Evolutionary conservation across 1,140 invertebrate species (phyloP).

Genomic region (Drosophila littoralis): DNA sequence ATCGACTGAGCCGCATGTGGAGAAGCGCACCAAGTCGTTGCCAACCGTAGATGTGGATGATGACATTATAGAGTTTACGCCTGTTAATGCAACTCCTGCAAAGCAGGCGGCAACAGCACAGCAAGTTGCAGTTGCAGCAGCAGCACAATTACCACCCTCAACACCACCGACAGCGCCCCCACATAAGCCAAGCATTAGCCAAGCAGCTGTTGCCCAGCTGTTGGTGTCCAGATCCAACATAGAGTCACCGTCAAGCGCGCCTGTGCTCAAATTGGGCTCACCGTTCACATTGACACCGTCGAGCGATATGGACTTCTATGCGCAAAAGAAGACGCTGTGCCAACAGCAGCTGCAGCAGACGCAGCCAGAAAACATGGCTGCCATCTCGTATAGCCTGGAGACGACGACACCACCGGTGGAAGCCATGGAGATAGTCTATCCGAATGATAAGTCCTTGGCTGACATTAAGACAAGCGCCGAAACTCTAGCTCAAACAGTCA

Average conservation of each 20-base stretch:
- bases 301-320: conserved; percentile 20
- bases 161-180: conserved; percentile 1
- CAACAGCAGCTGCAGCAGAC: conserved; percentile 1
- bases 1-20: background rate
- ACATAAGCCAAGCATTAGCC: conserved; percentile 2
- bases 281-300: conserved; percentile 38
- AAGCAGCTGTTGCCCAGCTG: background rate
- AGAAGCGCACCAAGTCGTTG: conserved; percentile 16
- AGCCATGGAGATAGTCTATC: conserved; percentile 57
- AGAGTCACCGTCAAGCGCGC: background rate
- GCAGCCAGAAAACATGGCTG: conserved; percentile 26
- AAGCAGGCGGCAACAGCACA: background rate
- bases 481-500: background rate
- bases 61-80: conserved; percentile 43
- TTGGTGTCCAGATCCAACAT: background rate
- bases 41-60: conserved; percentile 37
- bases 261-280: conserved; percentile 46
- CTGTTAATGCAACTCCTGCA: background rate
- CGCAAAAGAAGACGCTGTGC: conserved; percentile 9
- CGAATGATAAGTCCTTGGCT: conserved; percentile 19
- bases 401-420: conserved; percentile 48
- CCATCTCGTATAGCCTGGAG: conserved; percentile 47
- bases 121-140: background rate
- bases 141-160: background rate
- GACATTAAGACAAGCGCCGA: background rate